Evolutionary conservation across 2,888 invertebrate species (phyloP).

Genomic region (Drosophila paranaensis): DNA sequence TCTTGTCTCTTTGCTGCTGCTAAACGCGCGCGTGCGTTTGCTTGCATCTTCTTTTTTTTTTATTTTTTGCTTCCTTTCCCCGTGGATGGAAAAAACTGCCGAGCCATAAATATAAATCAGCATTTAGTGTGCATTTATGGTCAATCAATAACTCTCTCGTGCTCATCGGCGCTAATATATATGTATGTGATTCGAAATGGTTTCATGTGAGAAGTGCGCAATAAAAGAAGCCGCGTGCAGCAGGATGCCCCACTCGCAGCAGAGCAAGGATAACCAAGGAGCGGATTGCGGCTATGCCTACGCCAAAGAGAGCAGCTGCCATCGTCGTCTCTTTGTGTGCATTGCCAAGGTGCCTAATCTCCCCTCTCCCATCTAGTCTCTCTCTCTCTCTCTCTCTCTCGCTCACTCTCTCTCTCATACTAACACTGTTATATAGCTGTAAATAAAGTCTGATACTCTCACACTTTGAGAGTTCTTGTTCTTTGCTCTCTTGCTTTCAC

Average conservation of each 20-base stretch:
- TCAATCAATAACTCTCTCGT: constrained; percentile 22
- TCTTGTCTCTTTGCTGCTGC: constrained; percentile 40
- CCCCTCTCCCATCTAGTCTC: neutral
- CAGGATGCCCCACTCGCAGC: constrained; percentile 39
- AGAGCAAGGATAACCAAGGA: constrained; percentile 41
- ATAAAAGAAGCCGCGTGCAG: constrained; percentile 20
- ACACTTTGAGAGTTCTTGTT: neutral
- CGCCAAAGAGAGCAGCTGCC: constrained; percentile 68
- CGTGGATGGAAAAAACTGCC: constrained; percentile 2
- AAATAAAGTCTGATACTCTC: neutral
- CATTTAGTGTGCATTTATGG: constrained; percentile 33
- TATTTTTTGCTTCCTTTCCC: neutral
- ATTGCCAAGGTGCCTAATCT: constrained; percentile 73
- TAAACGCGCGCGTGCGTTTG: constrained; percentile 24
- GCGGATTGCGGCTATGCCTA: constrained; percentile 34
- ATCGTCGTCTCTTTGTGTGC: constrained; percentile 75
- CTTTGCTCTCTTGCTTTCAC: neutral
- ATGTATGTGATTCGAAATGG: neutral
- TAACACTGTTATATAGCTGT: neutral
- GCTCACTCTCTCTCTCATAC: neutral
- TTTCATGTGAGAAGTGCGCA: constrained; percentile 31
- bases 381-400: neutral
- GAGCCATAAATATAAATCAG: constrained; percentile 21
- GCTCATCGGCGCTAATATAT: constrained; percentile 8
- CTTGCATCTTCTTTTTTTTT: constrained; percentile 2